Evolutionary conservation across 2,113 vertebrate genomes (phyloP).

Genomic region (Anser brachyrhynchus): DNA sequence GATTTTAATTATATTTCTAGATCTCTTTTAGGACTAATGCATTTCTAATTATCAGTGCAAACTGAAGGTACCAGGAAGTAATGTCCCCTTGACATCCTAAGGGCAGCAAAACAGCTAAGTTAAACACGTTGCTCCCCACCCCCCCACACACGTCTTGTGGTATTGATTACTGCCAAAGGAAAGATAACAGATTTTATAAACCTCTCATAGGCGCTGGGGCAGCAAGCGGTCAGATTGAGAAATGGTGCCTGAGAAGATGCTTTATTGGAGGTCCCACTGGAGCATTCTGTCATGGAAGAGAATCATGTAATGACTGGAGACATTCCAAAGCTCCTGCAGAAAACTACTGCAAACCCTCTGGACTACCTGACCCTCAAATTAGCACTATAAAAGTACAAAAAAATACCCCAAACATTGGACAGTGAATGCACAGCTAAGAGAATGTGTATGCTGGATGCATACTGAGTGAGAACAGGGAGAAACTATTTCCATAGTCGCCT

Average conservation of each 20-base stretch:
- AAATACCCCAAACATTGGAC: neutral
- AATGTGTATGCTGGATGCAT: no score
- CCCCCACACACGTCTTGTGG: neutral
- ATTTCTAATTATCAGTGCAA: constrained; percentile 28
- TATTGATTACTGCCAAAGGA: neutral
- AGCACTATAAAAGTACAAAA: neutral
- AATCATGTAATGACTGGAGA: neutral
- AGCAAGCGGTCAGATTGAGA: neutral
- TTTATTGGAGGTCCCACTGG: neutral
- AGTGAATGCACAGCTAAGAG: neutral
- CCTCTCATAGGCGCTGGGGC: rapidly evolving
- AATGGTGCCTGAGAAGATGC: neutral
- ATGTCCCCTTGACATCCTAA: neutral
- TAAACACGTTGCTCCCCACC: neutral
- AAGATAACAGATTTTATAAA: neutral
- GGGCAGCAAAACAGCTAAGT: neutral
- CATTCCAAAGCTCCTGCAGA: neutral
- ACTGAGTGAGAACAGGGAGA: neutral
- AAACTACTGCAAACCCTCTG: neutral
- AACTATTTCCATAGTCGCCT: neutral
- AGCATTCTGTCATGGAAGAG: neutral
- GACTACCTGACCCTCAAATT: neutral
- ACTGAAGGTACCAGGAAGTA: neutral
- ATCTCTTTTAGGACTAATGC: neutral
- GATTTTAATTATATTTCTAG: constrained; percentile 41